Conservation (phyloP, 30 jellyfish, hydroid and myxozoan genomes). For the Chironex yamaguchii region DNA sequence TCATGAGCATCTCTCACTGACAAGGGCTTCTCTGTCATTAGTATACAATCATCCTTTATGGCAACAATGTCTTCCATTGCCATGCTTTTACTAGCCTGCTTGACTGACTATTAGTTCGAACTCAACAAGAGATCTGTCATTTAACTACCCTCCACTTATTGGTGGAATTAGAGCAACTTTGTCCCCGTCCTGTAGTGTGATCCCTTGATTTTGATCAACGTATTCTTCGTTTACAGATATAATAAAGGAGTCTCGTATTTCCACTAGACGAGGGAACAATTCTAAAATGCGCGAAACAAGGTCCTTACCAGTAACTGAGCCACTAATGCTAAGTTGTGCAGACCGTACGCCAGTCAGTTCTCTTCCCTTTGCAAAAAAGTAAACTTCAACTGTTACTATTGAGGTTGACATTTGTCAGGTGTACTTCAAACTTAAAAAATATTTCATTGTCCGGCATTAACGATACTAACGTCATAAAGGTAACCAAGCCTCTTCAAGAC, state of each 20-base stretch:
- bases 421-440: too few species aligned
- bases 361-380: slow-evolving; percentile 87
- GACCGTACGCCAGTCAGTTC: slow-evolving; percentile 63
- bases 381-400: slow-evolving; percentile 43
- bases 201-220: slow-evolving; percentile 1
- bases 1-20: slow-evolving; percentile 55
- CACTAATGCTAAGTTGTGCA: not conserved
- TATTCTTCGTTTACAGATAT: slow-evolving; percentile 79
- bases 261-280: slow-evolving; percentile 48
- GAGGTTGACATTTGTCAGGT: too few species aligned
- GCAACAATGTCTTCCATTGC: not conserved
- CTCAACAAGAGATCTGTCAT: not conserved
- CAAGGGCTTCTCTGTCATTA: slow-evolving; percentile 42
- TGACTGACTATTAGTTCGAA: not conserved
- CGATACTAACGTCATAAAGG: too few species aligned
- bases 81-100: not conserved
- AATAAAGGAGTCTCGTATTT: slow-evolving; percentile 42
- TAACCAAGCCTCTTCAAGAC: too few species aligned
- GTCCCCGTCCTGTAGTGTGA: slow-evolving; percentile 55
- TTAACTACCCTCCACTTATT: slow-evolving; percentile 81
- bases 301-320: slow-evolving; percentile 36
- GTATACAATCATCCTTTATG: slow-evolving; percentile 10
- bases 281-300: slow-evolving; percentile 26
- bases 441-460: too few species aligned
- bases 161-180: slow-evolving; percentile 98